Base-by-base conservation (phyloP, 2,888 invertebrate species). In the Netelia fuscicornis region DNA sequence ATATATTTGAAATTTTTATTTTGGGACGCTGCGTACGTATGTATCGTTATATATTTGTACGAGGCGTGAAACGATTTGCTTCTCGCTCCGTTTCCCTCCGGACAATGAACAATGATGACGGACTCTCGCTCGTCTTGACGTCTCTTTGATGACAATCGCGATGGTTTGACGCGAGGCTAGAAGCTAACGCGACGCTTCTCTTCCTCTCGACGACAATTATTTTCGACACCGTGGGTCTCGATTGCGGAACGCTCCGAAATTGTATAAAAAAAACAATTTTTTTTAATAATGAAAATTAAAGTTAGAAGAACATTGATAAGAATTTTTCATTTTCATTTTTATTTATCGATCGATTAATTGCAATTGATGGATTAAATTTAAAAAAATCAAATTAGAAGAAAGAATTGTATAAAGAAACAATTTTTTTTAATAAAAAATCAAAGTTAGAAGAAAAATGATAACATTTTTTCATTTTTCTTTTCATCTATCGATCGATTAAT, bases 21-120 rank as follows among this genome's bases (percentile, higher is more conserved):
- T 42, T 23, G 67, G 52, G 25, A 56, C 25, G 30, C n/a, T 30
- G 42, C 64, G 60, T 80, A 67, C n/a, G 65, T 67, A 56, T 37
- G 20, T 77, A 68, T 68, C 17, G 67, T 58, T 68, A 77, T 42
- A 67, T 13, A 58, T 58, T 71, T 78, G 75, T 62, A 74, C 62
- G 67, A 79, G 80, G 76, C 72, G 77, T 67, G 56, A 54, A 54
- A 48, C 62, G 81, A 60, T 79, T 79, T 62, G 58, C 52, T 81
- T 74, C 62, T 48, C 72, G 84, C 84, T 84, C 84, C 84, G 84
- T 84, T 84, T 84, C 64, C 42, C 65, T 67, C 44, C 54, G 25
- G 68, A 84, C 84, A 84, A 84, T 84, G 81, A 25, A 68, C 81
- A 81, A 81, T 77, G 67, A 81, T 80, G 65, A 75, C 42, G 64